Evolutionary conservation across 2,888 invertebrate species (phyloP).

Genomic region (Conops quadrifasciatus): DNA sequence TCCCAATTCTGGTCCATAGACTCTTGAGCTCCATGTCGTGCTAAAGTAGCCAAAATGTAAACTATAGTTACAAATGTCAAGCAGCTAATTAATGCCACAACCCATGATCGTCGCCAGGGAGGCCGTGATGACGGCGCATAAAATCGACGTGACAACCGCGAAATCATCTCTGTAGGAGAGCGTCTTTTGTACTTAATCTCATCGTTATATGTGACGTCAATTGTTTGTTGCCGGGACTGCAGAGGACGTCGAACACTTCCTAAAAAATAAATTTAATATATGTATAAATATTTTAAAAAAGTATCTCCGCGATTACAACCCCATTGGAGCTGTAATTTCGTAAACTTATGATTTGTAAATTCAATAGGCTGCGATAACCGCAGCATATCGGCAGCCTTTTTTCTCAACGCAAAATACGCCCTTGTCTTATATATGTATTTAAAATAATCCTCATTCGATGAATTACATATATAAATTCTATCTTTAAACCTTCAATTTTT

Average conservation of each 20-base stretch:
- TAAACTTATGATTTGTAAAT: too few species aligned
- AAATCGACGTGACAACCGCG: slow-evolving; percentile 79
- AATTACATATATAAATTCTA: too few species aligned
- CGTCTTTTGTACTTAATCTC: slow-evolving; percentile 94
- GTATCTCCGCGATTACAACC: not conserved
- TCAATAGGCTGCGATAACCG: too few species aligned
- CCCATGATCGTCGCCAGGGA: slow-evolving; percentile 66
- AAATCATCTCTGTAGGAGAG: slow-evolving; percentile 88
- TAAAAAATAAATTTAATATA: slow-evolving; percentile 33
- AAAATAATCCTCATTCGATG: too few species aligned
- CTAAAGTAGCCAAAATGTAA: slow-evolving; percentile 76
- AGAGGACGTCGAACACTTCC: slow-evolving; percentile 63
- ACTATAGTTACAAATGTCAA: slow-evolving; percentile 66
- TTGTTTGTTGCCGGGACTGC: slow-evolving; percentile 62
- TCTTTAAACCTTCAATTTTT: too few species aligned
- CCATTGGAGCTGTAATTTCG: not conserved
- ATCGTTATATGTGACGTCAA: slow-evolving; percentile 78
- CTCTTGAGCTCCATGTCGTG: slow-evolving; percentile 65
- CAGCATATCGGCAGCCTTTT: not conserved
- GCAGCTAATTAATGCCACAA: slow-evolving; percentile 71
- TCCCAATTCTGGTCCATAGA: slow-evolving; percentile 56
- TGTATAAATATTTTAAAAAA: too few species aligned
- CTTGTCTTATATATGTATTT: not conserved
- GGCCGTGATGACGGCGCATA: slow-evolving; percentile 65
- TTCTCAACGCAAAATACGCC: not conserved